Conservation (phyloP, 2,797 vertebrate species). For the Diglossa cyanea region DNA sequence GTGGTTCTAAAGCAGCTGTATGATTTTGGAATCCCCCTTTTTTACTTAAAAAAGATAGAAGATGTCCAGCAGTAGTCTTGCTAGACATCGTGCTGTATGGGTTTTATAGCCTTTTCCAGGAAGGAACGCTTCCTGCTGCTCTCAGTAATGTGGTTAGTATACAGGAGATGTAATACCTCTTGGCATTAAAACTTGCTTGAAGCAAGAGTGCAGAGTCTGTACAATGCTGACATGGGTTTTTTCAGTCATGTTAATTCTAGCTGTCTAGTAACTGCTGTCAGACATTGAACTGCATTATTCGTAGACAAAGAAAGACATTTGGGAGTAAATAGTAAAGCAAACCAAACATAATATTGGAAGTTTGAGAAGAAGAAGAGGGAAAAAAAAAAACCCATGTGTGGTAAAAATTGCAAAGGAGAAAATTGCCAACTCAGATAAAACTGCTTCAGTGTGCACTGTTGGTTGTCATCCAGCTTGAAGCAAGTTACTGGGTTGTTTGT, state of each 20-base stretch:
- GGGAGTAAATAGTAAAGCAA: neutral
- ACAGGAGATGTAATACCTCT: neutral
- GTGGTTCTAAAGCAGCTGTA: neutral
- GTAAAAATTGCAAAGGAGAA: neutral
- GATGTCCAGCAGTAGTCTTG: neutral
- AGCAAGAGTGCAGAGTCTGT: neutral
- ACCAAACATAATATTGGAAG: neutral
- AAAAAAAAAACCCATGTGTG: fast-evolving
- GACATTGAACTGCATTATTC: neutral
- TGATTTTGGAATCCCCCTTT: neutral
- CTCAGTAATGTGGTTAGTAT: neutral
- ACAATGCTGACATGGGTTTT: neutral
- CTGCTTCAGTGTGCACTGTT: neutral
- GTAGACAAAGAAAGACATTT: neutral
- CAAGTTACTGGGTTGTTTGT: neutral
- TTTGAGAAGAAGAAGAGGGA: neutral
- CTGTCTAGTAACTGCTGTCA: neutral
- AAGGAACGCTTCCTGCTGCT: neutral
- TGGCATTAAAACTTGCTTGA: neutral
- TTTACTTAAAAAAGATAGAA: neutral
- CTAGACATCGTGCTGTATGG: neutral
- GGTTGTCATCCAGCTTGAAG: neutral
- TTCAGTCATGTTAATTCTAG: neutral
- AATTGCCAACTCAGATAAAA: neutral
- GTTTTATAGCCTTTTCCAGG: neutral